Evolutionary conservation across 2,113 vertebrate genomes (phyloP).

Genomic region (Cichladusa arquata): DNA sequence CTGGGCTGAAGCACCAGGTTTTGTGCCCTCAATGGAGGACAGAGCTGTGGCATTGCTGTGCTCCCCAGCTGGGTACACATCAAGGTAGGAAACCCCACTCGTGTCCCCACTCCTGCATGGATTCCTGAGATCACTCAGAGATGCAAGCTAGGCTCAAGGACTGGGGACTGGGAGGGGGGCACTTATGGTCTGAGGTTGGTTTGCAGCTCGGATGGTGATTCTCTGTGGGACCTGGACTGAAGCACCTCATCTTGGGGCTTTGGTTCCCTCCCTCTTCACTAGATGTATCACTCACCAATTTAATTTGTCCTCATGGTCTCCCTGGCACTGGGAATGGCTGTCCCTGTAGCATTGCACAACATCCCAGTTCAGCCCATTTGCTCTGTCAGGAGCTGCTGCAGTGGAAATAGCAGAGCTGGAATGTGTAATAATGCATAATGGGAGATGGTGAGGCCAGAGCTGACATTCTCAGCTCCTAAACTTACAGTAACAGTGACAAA

Average conservation of each 20-base stretch:
- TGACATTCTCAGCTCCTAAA: constrained; percentile 8
- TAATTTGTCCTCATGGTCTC: not conserved
- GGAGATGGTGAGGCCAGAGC: not conserved
- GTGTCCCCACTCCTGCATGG: not conserved
- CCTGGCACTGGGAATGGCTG: not conserved
- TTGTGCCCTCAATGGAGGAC: not conserved
- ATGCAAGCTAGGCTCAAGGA: not conserved
- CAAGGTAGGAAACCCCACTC: not conserved
- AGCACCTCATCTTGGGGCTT: not conserved
- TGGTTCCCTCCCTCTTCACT: not conserved
- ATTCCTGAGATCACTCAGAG: not conserved
- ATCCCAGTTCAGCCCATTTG: not conserved
- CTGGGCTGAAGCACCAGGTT: not conserved
- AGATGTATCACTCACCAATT: not conserved
- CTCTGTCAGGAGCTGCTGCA: not conserved
- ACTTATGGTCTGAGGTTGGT: not conserved
- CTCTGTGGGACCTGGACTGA: not conserved
- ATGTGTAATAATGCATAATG: not conserved
- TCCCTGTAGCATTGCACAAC: not conserved
- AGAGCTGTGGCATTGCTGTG: not conserved
- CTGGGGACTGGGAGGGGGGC: not conserved
- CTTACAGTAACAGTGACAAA: constrained; percentile 25
- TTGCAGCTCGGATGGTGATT: not conserved
- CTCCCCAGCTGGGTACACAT: not conserved
- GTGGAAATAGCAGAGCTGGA: not conserved